Conservation (phyloP, 2,888 invertebrate species). For the Volucella bombylans region DNA sequence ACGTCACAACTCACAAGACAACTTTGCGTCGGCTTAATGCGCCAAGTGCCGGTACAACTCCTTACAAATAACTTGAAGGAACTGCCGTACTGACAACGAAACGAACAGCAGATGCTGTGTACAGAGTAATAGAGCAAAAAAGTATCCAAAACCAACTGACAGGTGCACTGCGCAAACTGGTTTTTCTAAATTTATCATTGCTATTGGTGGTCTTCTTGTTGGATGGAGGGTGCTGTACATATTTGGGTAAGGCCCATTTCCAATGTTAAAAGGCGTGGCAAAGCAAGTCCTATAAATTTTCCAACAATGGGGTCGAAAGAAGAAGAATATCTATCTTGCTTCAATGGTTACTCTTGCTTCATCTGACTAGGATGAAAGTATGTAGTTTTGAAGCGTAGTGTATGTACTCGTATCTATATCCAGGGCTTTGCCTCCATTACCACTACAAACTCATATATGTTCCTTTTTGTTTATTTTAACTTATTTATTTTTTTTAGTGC, state of each 20-base stretch:
- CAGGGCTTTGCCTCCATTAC: neutral
- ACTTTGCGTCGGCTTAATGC: neutral
- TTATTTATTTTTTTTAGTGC: constrained; percentile 14
- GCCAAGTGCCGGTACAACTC: neutral
- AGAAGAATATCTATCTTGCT: constrained; percentile 27
- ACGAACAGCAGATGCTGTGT: constrained; percentile 26
- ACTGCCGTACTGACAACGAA: neutral
- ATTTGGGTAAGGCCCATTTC: constrained; percentile 3
- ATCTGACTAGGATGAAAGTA: neutral
- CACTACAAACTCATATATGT: neutral
- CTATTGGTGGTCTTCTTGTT: constrained; percentile 37
- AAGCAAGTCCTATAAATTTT: constrained; percentile 5
- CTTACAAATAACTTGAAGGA: neutral
- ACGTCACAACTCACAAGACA: neutral
- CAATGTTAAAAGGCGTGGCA: constrained; percentile 42
- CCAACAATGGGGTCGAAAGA: constrained; percentile 61
- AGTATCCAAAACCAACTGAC: constrained; percentile 25
- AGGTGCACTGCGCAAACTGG: constrained; percentile 69
- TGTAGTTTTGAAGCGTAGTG: neutral
- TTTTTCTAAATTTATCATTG: constrained; percentile 19
- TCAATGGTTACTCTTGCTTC: neutral
- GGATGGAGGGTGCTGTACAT: constrained; percentile 21
- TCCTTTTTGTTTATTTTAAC: neutral
- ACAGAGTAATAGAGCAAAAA: neutral
- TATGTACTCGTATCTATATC: neutral